These are phyloP conservation scores for Nebria brevicollis DNA, from an alignment of 2,888 invertebrate genomes.

Conservation along the genomic window DNA sequence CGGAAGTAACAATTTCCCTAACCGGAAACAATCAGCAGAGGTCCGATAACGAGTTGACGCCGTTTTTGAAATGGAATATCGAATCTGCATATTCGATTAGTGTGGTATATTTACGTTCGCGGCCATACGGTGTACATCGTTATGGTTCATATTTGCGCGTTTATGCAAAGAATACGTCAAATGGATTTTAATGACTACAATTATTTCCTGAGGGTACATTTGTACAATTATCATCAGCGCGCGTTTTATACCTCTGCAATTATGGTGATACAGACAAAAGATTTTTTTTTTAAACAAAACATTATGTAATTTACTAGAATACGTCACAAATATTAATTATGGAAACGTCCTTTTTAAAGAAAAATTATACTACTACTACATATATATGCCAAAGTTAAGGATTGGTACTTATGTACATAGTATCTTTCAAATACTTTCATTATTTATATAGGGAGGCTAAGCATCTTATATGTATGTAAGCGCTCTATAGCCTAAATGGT, in stretches of 20 bases:
- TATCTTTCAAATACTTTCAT: no score
- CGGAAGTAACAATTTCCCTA: slow-evolving; percentile 56
- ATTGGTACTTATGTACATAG: no score
- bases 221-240: slow-evolving; percentile 28
- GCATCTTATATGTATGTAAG: no score
- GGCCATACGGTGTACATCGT: background rate
- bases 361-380: no score
- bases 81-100: slow-evolving; percentile 55
- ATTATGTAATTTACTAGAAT: background rate
- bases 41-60: slow-evolving; percentile 51
- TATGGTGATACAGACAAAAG: background rate
- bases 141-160: background rate
- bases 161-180: background rate
- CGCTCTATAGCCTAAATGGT: no score
- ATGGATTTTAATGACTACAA: slow-evolving; percentile 42
- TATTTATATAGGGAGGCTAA: no score
- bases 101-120: slow-evolving; percentile 19
- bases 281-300: background rate
- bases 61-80: slow-evolving; percentile 54
- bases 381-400: no score
- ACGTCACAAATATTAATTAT: background rate
- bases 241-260: background rate
- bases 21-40: slow-evolving; percentile 56
- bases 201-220: slow-evolving; percentile 28
- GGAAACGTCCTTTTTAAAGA: no score